Percentiles rank a stretch among this genome's conserved stretches.
phyloP scores from a whole-genome alignment of 2,888 invertebrate species.

The Brachypterus glaber region DNA sequence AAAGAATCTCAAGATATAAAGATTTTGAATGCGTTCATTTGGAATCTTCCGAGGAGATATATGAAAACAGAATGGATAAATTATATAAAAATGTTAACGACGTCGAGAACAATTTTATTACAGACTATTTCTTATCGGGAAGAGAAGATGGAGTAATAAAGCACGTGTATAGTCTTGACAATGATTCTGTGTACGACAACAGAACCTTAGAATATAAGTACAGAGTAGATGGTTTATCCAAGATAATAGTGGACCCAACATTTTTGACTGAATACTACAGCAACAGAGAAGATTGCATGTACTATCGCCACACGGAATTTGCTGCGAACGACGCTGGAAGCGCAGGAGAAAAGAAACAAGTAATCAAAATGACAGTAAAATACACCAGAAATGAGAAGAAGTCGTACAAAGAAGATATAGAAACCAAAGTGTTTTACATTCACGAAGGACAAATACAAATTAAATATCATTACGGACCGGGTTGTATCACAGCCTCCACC shows the following conservation, averaged over 20 bases:
- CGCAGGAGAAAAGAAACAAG: neutral
- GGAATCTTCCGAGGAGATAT: conserved; percentile 49
- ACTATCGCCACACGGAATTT: conserved; percentile 8
- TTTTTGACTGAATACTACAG: conserved; percentile 27
- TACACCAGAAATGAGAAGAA: conserved; percentile 49
- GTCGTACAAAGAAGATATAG: conserved; percentile 54
- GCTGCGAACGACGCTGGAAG: neutral
- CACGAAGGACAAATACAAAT: conserved; percentile 51
- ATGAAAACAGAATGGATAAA: conserved; percentile 55
- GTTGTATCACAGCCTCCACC: conserved; percentile 51
- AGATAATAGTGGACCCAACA: conserved; percentile 46
- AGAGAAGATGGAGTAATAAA: conserved; percentile 57
- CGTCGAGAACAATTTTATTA: conserved; percentile 43
- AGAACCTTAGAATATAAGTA: neutral
- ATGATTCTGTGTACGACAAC: neutral
- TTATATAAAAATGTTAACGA: conserved; percentile 48
- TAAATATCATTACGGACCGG: conserved; percentile 54
- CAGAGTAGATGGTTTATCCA: conserved; percentile 59
- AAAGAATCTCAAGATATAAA: conserved; percentile 50
- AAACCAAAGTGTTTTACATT: conserved; percentile 54
- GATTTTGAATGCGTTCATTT: conserved; percentile 49
- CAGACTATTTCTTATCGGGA: conserved; percentile 56
- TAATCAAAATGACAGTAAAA: conserved; percentile 32
- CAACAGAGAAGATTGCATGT: conserved; percentile 20
- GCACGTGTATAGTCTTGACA: neutral